These are phyloP conservation scores for Eriocheir sinensis DNA, from an alignment of 1,140 invertebrate species.

Conservation along the genomic window DNA sequence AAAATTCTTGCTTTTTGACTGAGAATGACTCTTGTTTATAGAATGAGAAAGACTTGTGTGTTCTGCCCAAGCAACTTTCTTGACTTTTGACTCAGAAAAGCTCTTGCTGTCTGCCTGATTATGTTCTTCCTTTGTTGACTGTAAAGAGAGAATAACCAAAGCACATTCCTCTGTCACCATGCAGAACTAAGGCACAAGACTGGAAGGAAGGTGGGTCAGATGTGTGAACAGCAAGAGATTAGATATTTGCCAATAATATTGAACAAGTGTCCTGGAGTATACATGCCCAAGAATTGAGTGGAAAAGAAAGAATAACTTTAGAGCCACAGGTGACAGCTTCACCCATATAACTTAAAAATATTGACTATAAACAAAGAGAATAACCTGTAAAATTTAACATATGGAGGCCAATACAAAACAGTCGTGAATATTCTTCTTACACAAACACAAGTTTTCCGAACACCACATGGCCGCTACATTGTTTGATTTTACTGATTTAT, in stretches of 20 bases:
- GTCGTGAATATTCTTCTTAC: too few relatives aligned
- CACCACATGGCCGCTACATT: too few relatives aligned
- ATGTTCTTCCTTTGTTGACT: neutral
- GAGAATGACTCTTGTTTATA: neutral
- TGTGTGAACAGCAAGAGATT: neutral
- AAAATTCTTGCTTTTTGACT: neutral
- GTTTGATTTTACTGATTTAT: too few relatives aligned
- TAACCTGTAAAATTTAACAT: neutral
- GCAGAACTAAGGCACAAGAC: neutral
- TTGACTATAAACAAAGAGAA: constrained; percentile 6
- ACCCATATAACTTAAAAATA: too few relatives aligned
- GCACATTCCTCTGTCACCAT: constrained; percentile 21
- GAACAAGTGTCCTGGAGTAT: neutral
- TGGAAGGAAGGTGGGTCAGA: neutral
- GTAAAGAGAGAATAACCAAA: constrained; percentile 7
- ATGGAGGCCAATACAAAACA: neutral
- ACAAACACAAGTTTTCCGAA: too few relatives aligned
- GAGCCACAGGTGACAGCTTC: neutral
- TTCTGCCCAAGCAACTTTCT: neutral
- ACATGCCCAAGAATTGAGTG: neutral
- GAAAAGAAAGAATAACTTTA: neutral
- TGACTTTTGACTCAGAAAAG: neutral
- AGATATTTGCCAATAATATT: neutral
- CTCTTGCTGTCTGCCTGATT: neutral
- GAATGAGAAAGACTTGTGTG: constrained; percentile 5